Percentiles rank a stretch among this genome's conserved stretches.
Conservation (phyloP, 2,888 invertebrate species). For the Helleia helle region DNA sequence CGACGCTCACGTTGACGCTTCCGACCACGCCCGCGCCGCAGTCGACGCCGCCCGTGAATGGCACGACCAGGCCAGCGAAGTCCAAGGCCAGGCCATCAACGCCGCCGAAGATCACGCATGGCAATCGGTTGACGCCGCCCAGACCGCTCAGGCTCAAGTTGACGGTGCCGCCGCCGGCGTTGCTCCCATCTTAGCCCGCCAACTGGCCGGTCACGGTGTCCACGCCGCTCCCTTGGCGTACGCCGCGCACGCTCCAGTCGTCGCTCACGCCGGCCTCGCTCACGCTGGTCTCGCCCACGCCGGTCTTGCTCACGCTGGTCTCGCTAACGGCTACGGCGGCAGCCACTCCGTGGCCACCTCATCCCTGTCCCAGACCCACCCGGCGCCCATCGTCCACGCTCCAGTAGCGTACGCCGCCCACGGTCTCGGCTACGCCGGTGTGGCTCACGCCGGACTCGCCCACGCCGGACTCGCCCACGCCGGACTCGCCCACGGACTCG, state of each 20-base stretch:
- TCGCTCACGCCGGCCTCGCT: slow-evolving; percentile 22
- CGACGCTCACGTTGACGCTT: slow-evolving; percentile 60
- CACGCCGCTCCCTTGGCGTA: slow-evolving; percentile 27
- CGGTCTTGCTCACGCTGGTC: slow-evolving; percentile 34
- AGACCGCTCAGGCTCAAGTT: slow-evolving; percentile 56
- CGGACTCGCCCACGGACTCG: slow-evolving; percentile 26
- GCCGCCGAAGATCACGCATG: slow-evolving; percentile 65
- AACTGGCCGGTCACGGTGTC: slow-evolving; percentile 49
- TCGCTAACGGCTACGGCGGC: slow-evolving; percentile 32
- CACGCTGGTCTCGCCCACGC: slow-evolving; percentile 28
- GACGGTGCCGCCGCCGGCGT: slow-evolving; percentile 65
- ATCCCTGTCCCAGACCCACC: slow-evolving; percentile 55
- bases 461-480: slow-evolving; percentile 23
- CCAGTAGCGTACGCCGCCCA: slow-evolving; percentile 32
- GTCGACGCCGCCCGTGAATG: slow-evolving; percentile 55
- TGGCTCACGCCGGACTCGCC: slow-evolving; percentile 20
- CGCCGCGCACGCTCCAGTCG: slow-evolving; percentile 12
- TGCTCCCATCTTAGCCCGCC: slow-evolving; percentile 59
- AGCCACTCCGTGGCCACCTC: slow-evolving; percentile 46
- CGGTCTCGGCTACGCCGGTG: slow-evolving; percentile 22
- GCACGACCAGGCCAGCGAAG: slow-evolving; percentile 62
- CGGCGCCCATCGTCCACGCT: slow-evolving; percentile 44
- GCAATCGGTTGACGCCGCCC: slow-evolving; percentile 60
- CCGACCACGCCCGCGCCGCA: slow-evolving; percentile 61
- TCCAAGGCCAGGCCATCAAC: slow-evolving; percentile 61